Evolutionary conservation across 2,888 invertebrate species (phyloP).

Genomic region (Ichneumoninae sp.): DNA sequence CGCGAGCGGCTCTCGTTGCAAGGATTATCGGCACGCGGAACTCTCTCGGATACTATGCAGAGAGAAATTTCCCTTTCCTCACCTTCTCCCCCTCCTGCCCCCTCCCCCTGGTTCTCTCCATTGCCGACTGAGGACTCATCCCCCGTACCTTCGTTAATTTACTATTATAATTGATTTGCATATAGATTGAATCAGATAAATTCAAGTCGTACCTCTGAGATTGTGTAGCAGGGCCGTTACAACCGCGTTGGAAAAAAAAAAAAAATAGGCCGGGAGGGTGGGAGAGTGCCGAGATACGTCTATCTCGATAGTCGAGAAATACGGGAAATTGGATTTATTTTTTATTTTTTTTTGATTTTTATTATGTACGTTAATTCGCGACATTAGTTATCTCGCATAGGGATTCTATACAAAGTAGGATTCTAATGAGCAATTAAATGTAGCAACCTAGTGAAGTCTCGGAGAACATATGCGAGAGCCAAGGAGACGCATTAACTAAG

Average conservation of each 20-base stretch:
- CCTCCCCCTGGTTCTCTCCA: background rate
- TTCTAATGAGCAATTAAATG: slow-evolving; percentile 7
- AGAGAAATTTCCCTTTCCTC: slow-evolving; percentile 15
- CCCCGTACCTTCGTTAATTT: slow-evolving; percentile 76
- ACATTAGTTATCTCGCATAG: background rate
- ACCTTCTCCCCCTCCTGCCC: background rate
- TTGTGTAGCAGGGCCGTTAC: slow-evolving; percentile 15
- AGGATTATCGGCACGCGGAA: slow-evolving; percentile 73
- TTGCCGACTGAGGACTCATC: slow-evolving; percentile 66
- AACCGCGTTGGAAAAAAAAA: background rate
- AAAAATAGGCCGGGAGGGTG: background rate
- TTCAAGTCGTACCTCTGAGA: slow-evolving; percentile 68
- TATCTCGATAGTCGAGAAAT: slow-evolving; percentile 1
- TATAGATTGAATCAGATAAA: slow-evolving; percentile 82
- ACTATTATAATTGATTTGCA: slow-evolving; percentile 82
- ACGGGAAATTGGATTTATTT: background rate
- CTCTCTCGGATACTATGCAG: slow-evolving; percentile 38
- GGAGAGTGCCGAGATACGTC: background rate
- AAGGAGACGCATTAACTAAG: slow-evolving; percentile 43
- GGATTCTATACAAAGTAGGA: background rate
- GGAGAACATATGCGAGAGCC: background rate
- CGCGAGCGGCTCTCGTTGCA: slow-evolving; percentile 51
- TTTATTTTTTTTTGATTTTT: background rate
- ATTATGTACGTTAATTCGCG: background rate
- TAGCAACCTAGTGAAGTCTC: background rate